Evolutionary conservation across 2,888 invertebrate genomes (phyloP).

Genomic region (Tipula unca): DNA sequence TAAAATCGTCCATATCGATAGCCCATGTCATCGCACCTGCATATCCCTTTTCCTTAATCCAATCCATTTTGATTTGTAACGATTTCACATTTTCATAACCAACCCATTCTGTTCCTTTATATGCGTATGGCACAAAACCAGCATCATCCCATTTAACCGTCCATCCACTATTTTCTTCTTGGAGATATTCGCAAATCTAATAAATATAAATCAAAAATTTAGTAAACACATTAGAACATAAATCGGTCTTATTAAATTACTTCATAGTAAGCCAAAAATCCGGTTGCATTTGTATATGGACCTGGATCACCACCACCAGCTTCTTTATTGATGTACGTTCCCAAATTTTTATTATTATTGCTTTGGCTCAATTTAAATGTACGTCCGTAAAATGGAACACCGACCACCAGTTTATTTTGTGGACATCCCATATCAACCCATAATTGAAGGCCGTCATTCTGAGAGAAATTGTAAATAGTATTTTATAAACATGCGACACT

Average conservation of each 20-base stretch:
- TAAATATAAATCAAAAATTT: conserved; percentile 21
- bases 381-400: conserved; percentile 83
- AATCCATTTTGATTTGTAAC: conserved; percentile 83
- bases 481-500: neutral
- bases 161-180: conserved; percentile 64
- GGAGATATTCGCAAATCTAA: conserved; percentile 63
- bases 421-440: conserved; percentile 89
- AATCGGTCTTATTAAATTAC: conserved; percentile 17
- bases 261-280: conserved; percentile 80
- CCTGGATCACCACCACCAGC: conserved; percentile 81
- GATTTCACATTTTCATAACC: conserved; percentile 79
- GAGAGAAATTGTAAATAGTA: conserved; percentile 17
- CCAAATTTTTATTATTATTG: conserved; percentile 73
- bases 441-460: conserved; percentile 79
- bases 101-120: conserved; percentile 83
- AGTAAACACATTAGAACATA: neutral
- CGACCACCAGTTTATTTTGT: conserved; percentile 77
- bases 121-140: conserved; percentile 77
- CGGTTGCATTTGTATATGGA: conserved; percentile 76
- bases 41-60: conserved; percentile 71
- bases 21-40: conserved; percentile 91
- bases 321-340: conserved; percentile 85
- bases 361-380: conserved; percentile 73
- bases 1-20: conserved; percentile 80
- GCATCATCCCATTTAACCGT: conserved; percentile 73